Conservation (phyloP, 2,888 invertebrate species). For the Conomelus anceps region DNA sequence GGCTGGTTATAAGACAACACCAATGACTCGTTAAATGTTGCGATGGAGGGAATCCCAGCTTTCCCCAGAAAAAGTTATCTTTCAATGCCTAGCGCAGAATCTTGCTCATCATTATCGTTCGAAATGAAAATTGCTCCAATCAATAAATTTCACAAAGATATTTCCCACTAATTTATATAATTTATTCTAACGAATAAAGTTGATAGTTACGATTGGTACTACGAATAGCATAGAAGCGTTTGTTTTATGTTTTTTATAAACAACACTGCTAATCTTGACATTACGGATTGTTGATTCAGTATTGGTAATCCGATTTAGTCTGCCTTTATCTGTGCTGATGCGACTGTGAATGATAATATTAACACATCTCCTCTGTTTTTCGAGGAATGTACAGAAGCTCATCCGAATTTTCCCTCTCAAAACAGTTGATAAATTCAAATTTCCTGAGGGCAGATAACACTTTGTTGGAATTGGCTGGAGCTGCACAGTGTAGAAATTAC, state of each 20-base stretch:
- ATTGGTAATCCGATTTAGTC: neutral
- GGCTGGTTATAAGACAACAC: too few relatives aligned
- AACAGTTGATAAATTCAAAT: neutral
- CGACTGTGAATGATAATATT: neutral
- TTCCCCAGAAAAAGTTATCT: too few relatives aligned
- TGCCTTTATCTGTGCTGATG: neutral
- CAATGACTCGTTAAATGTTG: too few relatives aligned
- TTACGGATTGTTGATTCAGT: neutral
- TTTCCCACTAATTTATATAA: too few relatives aligned
- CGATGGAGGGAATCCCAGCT: too few relatives aligned
- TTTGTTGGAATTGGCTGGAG: neutral
- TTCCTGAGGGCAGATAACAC: neutral
- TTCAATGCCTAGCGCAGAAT: too few relatives aligned
- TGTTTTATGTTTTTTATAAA: neutral
- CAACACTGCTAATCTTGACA: neutral
- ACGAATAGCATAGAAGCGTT: neutral
- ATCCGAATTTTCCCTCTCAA: neutral
- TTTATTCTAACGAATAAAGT: neutral
- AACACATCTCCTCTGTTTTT: neutral
- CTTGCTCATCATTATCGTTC: too few relatives aligned
- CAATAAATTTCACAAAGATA: too few relatives aligned
- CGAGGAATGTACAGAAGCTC: neutral
- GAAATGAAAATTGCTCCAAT: too few relatives aligned
- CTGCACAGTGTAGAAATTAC: neutral
- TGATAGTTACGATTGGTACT: neutral